Evolutionary conservation across 2,888 invertebrate genomes (phyloP), one percentile per base, ranked within the genome.

Genomic region (Liodrosophila aerea): DNA sequence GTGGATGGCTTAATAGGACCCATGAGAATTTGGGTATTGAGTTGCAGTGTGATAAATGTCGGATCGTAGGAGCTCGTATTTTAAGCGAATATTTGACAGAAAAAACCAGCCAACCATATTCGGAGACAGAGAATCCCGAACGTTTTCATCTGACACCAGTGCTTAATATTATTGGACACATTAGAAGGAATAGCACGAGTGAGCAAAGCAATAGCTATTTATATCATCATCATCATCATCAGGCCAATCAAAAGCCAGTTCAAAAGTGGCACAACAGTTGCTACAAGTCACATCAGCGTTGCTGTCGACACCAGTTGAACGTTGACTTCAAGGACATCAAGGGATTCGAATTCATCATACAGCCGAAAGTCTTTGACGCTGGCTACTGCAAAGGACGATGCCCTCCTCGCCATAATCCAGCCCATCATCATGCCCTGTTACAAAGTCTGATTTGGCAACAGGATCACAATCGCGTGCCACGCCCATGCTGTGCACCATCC

Each of bases 351-450:
- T 93, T 92, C 73, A 93, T 94, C 44, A 90, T 94, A 41, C 93
- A 93, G 66, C 94, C 94, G n/a, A 92, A 92, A 86, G 91, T 89
- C 11, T 94, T 94, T 85, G 94, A 94, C 85, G 94, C 94, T 0
- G 94, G 94, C 9, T 94, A 92, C 80, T 94, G 94, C 86, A 92
- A 92, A 62, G 94, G 94, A 2, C 91, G 93, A 41, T 94, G 94
- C 82, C 94, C 94, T 0, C 92, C 92, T 0, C 91, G 93, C 4
- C 94, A 92, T 84, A 93, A 94, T 86, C 93, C 93, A 8, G 94
- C 94, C 1, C 93, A 93, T 66, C 93, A 94, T 76, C 94, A 94
- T 87, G 94, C 94, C 0, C 89, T 94, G 13, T 90, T 94, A 45
- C 94, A 94, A 87, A 93, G 93, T 72, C 88, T 94, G 7, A 91